Evolutionary conservation across 2,888 invertebrate genomes (phyloP), one percentile per base, ranked within the genome.

Genomic region (Volucella bombylans): DNA sequence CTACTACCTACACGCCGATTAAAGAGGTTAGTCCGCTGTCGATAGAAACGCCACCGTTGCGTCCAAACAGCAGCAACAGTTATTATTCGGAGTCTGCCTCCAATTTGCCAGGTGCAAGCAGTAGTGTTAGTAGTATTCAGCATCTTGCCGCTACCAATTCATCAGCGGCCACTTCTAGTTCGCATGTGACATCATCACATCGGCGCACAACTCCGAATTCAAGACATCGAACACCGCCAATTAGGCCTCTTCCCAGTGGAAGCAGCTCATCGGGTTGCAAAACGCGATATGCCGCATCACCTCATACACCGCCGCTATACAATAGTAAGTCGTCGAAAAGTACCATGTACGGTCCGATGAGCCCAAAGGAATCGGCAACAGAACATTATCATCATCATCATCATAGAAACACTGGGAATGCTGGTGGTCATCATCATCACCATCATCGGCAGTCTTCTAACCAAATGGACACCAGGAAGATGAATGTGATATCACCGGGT

Each of bases 221-320:
- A 18, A 85, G 87, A 62, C 87, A 87, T 82, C 83, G 88, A 49
- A 87, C 88, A 43, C 87, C 89, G 0, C 87, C 87, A 31, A 52
- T 83, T 31, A 93, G 87, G 10, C 78, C 81, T 43, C 72, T 87
- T 41, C 72, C 85, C 1, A 76, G 85, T 39, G 68, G 76, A 12
- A 85, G 85, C 31, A 67, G 76, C 15, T 72, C 72, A 6, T 79
- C 78, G 9, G 78, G 71, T 11, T 79, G 72, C n/a, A 85, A 85
- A 49, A 41, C 57, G 15, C 89, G 91, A 14, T 90, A 89, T 74
- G 88, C 87, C 15, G 89, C 89, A 61, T 91, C 92, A 45, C 92
- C 92, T 15, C 92, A 92, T 39, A 92, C 92, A 73, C 92, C 92
- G n/a, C 92, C 92, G 62, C 88, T 90, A 1, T 85, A 90, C 38